phyloP scores from a whole-genome alignment of 2,113 vertebrate species.

The Ageneiosus marmoratus region DNA sequence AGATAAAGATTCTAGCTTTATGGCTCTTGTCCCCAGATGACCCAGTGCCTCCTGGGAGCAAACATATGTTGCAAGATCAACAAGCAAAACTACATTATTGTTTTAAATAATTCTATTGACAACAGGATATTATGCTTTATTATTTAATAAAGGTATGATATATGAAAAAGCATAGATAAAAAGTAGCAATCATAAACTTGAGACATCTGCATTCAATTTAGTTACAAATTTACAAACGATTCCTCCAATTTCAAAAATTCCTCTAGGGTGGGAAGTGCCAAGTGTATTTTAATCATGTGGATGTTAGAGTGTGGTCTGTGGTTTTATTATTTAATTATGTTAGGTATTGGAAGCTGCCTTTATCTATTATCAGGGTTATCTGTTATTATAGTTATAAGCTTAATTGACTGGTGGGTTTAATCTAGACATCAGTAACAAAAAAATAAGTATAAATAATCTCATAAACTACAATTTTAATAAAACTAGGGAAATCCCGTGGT shows the following conservation, averaged over 20 bases:
- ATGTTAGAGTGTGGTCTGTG: background rate
- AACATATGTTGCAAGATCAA: slow-evolving; percentile 49
- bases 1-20: slow-evolving; percentile 69
- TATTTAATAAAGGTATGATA: slow-evolving; percentile 3
- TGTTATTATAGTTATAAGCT: no score
- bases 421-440: background rate
- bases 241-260: background rate
- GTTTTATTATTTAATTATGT: background rate
- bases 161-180: background rate
- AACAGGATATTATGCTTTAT: no score
- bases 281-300: background rate
- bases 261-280: background rate
- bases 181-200: background rate
- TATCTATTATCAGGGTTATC: background rate
- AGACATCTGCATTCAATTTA: background rate
- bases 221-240: background rate
- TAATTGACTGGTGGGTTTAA: background rate
- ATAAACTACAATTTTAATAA: background rate
- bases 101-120: slow-evolving; percentile 1
- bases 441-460: background rate
- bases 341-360: background rate
- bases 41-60: slow-evolving; percentile 46
- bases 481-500: background rate
- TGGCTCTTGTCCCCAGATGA: slow-evolving; percentile 54
- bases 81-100: slow-evolving; percentile 42